phyloP scores from a whole-genome alignment of 1,140 invertebrate species.

The Apis florea region DNA sequence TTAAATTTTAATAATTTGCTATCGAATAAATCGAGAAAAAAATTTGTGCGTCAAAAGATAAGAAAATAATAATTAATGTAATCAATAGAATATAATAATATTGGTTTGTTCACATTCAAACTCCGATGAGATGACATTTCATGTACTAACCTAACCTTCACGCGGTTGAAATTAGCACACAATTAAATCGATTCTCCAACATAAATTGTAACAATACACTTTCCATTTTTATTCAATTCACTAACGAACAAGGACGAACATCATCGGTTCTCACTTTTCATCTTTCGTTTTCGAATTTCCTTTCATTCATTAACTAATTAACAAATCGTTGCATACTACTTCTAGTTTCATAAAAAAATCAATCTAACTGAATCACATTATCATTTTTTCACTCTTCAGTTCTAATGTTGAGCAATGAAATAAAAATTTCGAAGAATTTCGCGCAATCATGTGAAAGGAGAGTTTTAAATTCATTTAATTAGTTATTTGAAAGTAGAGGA shows the following conservation, averaged over 20 bases:
- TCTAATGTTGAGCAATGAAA: conserved; percentile 1
- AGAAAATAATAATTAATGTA: not conserved
- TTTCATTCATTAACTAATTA: conserved; percentile 29
- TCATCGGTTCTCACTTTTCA: conserved; percentile 28
- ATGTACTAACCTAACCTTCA: conserved; percentile 1
- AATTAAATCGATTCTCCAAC: not conserved
- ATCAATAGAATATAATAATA: not conserved
- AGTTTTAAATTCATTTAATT: conserved; percentile 63
- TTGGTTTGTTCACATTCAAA: not conserved
- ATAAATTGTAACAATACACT: conserved; percentile 56
- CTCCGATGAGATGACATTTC: not conserved
- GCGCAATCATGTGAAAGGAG: conserved; percentile 69
- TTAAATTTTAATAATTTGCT: too few relatives aligned
- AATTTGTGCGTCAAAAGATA: too few relatives aligned
- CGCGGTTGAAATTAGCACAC: not conserved
- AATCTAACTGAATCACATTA: too few relatives aligned
- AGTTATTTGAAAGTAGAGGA: conserved; percentile 61
- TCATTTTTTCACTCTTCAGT: not conserved
- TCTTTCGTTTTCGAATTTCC: conserved; percentile 30
- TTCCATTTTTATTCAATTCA: conserved; percentile 25
- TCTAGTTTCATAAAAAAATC: not conserved
- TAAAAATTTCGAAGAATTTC: conserved; percentile 57
- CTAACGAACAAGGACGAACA: not conserved
- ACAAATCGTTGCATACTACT: not conserved
- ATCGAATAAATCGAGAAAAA: too few relatives aligned